Evolutionary conservation across 2,113 vertebrate species (phyloP).

Genomic region (Bufo bufo): DNA sequence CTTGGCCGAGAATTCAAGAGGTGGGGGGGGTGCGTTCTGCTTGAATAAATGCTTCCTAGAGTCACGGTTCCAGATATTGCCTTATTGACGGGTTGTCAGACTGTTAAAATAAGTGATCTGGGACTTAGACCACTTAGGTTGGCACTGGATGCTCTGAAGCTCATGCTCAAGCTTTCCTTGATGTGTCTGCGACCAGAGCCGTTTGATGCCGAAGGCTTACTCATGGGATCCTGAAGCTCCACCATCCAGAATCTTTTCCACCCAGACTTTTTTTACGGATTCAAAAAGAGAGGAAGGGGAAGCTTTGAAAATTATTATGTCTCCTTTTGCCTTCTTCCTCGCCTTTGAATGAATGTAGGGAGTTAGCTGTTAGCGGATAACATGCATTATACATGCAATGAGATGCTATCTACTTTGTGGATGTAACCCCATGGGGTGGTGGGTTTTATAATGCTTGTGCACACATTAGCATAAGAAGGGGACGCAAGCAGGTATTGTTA

Average conservation of each 20-base stretch:
- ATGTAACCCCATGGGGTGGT: neutral
- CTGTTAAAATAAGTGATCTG: conserved; percentile 35
- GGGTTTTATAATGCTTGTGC: neutral
- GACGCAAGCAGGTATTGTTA: neutral
- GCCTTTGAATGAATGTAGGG: conserved; percentile 2
- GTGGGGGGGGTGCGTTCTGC: neutral
- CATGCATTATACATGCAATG: conserved; percentile 1
- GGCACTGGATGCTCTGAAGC: neutral
- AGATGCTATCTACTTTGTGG: neutral
- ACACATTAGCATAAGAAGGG: neutral
- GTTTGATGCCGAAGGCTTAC: neutral
- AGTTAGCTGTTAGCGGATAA: neutral
- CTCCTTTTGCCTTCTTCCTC: conserved; percentile 6
- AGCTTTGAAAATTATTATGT: conserved; percentile 29
- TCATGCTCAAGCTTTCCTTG: conserved; percentile 16
- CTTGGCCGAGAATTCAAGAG: neutral
- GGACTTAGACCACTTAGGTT: conserved; percentile 22
- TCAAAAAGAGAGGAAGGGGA: neutral
- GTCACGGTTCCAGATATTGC: neutral
- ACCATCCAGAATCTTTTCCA: neutral
- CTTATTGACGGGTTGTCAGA: conserved; percentile 22
- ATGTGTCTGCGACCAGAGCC: conserved; percentile 24
- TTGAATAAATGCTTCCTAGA: conserved; percentile 14
- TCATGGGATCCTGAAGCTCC: conserved; percentile 23
- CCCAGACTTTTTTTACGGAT: neutral